Evolutionary conservation across 2,113 vertebrate genomes (phyloP).

Genomic region (Lanius ludovicianus): DNA sequence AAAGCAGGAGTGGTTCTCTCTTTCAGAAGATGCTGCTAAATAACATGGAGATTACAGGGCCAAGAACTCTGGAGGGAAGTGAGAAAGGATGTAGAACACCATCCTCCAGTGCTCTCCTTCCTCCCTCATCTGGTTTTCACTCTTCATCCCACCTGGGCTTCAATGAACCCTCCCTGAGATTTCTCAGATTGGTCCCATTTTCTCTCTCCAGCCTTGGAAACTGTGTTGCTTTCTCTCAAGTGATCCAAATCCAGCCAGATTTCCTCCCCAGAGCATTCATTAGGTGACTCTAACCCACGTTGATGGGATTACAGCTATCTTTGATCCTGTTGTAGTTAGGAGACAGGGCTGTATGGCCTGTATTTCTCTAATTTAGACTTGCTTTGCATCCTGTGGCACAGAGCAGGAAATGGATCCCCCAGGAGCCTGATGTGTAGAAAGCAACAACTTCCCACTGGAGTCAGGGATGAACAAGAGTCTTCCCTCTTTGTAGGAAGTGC

Average conservation of each 20-base stretch:
- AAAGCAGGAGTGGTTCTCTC: neutral
- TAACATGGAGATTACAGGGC: neutral
- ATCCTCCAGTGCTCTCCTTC: neutral
- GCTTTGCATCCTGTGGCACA: neutral
- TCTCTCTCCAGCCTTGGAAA: neutral
- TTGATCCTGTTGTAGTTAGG: neutral
- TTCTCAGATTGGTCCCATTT: fast-evolving
- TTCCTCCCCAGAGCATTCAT: neutral
- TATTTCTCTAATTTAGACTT: neutral
- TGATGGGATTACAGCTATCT: neutral
- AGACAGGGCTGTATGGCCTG: neutral
- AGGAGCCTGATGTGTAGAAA: neutral
- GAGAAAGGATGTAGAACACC: neutral
- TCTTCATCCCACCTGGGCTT: neutral
- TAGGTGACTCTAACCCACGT: neutral
- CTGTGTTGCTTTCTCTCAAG: neutral
- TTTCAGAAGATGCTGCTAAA: neutral
- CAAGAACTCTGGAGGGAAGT: neutral
- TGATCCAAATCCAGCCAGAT: neutral
- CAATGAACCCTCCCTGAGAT: neutral
- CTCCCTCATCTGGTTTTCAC: neutral
- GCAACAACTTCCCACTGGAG: neutral
- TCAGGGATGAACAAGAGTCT: neutral
- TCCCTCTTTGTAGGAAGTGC: neutral
- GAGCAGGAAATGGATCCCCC: neutral